Evolutionary conservation across 1,140 invertebrate species (phyloP).

Genomic region (Drosophila saltans): DNA sequence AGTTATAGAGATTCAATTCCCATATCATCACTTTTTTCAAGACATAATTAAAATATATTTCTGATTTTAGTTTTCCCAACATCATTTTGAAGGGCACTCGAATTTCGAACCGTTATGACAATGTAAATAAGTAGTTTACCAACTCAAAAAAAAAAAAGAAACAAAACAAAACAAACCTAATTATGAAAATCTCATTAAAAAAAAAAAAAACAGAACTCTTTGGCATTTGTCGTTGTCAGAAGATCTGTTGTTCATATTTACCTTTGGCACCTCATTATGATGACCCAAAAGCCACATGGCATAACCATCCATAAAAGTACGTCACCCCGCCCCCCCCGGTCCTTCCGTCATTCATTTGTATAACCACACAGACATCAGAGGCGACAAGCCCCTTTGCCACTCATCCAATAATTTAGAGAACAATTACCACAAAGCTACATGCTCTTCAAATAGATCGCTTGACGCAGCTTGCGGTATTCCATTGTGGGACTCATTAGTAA

Average conservation of each 20-base stretch:
- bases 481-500: constrained; percentile 75
- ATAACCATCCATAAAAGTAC: constrained; percentile 29
- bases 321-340: too few species aligned
- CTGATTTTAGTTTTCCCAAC: not conserved
- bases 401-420: constrained; percentile 69
- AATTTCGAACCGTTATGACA: constrained; percentile 22
- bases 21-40: constrained; percentile 17
- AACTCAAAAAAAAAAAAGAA: constrained; percentile 13
- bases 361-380: constrained; percentile 35
- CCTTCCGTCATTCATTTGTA: not conserved
- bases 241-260: constrained; percentile 55
- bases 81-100: constrained; percentile 12
- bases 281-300: constrained; percentile 65
- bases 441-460: constrained; percentile 60
- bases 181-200: constrained; percentile 72
- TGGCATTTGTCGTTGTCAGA: constrained; percentile 42
- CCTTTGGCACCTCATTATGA: constrained; percentile 74
- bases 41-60: not conserved
- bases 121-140: constrained; percentile 13
- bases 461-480: constrained; percentile 48
- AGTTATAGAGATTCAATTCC: too few species aligned
- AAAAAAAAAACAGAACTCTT: constrained; percentile 41
- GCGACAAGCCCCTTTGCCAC: constrained; percentile 58
- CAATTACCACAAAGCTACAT: constrained; percentile 55
- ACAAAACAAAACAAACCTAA: constrained; percentile 42